These are phyloP conservation scores for Minunthozetes semirufus DNA, from an alignment of 2,888 invertebrate species.

Conservation along the genomic window DNA sequence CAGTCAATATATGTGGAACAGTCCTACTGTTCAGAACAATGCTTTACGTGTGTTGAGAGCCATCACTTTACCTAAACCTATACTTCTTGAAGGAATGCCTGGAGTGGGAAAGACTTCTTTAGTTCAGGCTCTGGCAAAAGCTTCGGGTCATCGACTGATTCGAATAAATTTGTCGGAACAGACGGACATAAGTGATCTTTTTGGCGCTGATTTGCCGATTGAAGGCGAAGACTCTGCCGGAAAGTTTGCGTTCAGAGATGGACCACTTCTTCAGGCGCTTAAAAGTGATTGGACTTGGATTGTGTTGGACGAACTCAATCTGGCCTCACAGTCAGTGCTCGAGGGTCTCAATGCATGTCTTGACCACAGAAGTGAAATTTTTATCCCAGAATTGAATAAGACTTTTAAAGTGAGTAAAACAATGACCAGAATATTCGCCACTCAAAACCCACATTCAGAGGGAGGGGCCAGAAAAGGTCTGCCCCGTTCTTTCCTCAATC, in stretches of 20 bases:
- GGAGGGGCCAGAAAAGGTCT: constrained; percentile 93
- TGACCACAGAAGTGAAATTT: constrained; percentile 94
- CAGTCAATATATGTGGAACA: constrained; percentile 28
- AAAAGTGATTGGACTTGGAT: constrained; percentile 80
- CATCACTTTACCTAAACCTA: constrained; percentile 72
- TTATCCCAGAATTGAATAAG: constrained; percentile 83
- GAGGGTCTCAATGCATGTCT: constrained; percentile 98
- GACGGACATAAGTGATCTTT: constrained; percentile 94
- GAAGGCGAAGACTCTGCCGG: constrained; percentile 61
- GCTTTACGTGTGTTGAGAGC: constrained; percentile 76
- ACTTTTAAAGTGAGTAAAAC: constrained; percentile 64
- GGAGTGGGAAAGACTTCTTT: constrained; percentile 97
- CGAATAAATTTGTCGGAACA: constrained; percentile 97
- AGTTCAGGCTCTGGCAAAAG: constrained; percentile 77
- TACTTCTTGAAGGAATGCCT: constrained; percentile 92
- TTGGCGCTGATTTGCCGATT: constrained; percentile 93
- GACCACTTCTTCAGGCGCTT: constrained; percentile 84
- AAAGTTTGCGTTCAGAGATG: constrained; percentile 91
- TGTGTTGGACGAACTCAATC: constrained; percentile 90
- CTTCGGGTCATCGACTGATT: constrained; percentile 72
- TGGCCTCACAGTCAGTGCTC: constrained; percentile 95
- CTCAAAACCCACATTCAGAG: constrained; percentile 93
- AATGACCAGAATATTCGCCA: constrained; percentile 84
- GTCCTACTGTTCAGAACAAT: constrained; percentile 70
- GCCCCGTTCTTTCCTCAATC: constrained; percentile 91